phyloP scores from a whole-genome alignment of 2,797 vertebrate species.

The Calcarius lapponicus region DNA sequence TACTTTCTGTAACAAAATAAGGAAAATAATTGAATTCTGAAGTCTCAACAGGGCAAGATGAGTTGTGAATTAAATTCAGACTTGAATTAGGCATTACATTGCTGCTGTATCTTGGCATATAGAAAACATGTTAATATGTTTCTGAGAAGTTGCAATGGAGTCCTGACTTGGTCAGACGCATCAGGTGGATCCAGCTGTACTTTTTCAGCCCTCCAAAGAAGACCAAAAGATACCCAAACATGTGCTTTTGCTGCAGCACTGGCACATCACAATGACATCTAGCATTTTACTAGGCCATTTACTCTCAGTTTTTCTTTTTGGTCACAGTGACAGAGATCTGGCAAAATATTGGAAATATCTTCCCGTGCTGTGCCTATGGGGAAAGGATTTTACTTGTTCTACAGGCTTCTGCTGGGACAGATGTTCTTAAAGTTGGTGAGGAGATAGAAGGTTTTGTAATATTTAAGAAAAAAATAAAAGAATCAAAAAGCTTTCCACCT shows the following conservation, averaged over 20 bases:
- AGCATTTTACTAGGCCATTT: not conserved
- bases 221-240: not conserved
- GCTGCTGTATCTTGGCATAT: not conserved
- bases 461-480: not conserved
- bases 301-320: not conserved
- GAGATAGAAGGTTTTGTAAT: not conserved
- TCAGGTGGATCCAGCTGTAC: not conserved
- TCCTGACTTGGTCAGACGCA: not conserved
- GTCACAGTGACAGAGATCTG: not conserved
- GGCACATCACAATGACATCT: not conserved
- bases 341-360: not conserved
- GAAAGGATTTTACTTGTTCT: not conserved
- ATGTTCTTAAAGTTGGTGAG: not conserved
- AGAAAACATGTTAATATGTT: not conserved
- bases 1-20: not conserved
- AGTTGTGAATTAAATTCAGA: not conserved
- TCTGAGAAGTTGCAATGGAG: not conserved
- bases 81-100: not conserved
- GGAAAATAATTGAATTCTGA: not conserved
- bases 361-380: not conserved
- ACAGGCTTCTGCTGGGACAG: not conserved
- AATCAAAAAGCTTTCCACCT: not conserved
- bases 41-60: not conserved
- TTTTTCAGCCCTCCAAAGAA: not conserved
- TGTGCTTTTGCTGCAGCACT: not conserved